Evolutionary conservation across 2,113 vertebrate species (phyloP).

Genomic region (Redunca redunca): DNA sequence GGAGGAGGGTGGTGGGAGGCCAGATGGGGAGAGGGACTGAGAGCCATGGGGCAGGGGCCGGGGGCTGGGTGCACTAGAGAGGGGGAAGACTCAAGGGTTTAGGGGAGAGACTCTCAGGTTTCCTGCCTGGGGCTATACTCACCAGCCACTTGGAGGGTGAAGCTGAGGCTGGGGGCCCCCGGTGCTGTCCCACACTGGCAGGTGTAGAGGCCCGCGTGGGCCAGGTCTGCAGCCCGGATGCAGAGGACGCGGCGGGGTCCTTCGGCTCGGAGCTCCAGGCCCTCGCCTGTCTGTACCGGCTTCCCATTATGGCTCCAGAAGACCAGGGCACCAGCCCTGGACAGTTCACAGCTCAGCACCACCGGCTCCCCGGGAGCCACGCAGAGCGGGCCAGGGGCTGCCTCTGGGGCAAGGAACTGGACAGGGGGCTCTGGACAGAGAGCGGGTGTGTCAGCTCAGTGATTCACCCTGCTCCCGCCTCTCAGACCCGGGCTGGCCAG

Average conservation of each 20-base stretch:
- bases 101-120: not conserved
- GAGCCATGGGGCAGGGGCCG: not conserved
- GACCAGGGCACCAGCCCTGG: constrained; percentile 71
- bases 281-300: constrained; percentile 78
- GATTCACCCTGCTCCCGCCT: fast-evolving
- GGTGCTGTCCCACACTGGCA: constrained; percentile 82
- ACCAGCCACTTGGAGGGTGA: constrained; percentile 89
- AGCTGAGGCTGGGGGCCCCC: constrained; percentile 81
- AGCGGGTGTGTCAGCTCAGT: not conserved
- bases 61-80: not conserved
- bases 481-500: fast-evolving
- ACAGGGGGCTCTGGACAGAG: constrained; percentile 76
- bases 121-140: constrained; percentile 44
- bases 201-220: constrained; percentile 87
- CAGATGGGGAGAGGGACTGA: not conserved
- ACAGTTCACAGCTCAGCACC: constrained; percentile 83
- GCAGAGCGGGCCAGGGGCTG: constrained; percentile 31
- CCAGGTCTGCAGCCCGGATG: constrained; percentile 77
- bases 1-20: not conserved
- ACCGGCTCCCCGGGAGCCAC: constrained; percentile 71
- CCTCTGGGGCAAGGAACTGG: constrained; percentile 76
- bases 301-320: constrained; percentile 74
- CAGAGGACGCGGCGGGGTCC: constrained; percentile 79
- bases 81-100: not conserved
- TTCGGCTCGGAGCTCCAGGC: constrained; percentile 83